These are phyloP conservation scores for Scelioninae gen. 1 DNA, from an alignment of 2,888 invertebrate species.

Conservation along the genomic window DNA sequence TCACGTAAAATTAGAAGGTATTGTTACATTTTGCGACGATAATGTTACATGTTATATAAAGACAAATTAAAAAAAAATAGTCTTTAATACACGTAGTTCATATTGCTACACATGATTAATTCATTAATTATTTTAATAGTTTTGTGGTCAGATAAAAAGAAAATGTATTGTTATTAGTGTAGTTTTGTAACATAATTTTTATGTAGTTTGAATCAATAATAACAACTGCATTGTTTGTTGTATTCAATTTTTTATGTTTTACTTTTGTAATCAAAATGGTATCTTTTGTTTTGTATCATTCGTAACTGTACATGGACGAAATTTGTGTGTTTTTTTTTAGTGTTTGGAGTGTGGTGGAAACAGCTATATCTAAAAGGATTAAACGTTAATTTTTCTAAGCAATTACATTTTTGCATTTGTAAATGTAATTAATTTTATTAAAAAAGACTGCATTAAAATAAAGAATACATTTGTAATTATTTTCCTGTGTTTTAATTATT, in stretches of 20 bases:
- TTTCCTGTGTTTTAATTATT: no score
- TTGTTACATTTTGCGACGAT: no score
- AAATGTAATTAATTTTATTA: slow-evolving; percentile 6
- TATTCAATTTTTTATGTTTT: background rate
- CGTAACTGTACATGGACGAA: background rate
- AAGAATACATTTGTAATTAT: slow-evolving; percentile 25
- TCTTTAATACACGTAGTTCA: slow-evolving; percentile 26
- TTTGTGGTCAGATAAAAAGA: slow-evolving; percentile 14
- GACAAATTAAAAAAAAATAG: no score
- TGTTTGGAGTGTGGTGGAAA: no score
- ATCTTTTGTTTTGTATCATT: background rate
- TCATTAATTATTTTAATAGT: slow-evolving; percentile 7
- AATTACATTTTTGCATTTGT: background rate
- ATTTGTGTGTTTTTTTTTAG: background rate
- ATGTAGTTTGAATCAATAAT: slow-evolving; percentile 19
- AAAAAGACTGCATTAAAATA: slow-evolving; percentile 19
- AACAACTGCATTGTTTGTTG: background rate
- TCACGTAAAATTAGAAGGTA: no score
- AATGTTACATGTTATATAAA: no score
- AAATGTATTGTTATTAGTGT: slow-evolving; percentile 24
- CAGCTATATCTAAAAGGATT: no score
- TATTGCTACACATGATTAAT: slow-evolving; percentile 3
- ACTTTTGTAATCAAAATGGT: background rate
- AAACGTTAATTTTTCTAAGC: no score
- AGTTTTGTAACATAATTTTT: slow-evolving; percentile 45